Evolutionary conservation across 2,888 invertebrate genomes (phyloP), one percentile per base, ranked within the genome.

Genomic region (Aleiodes leptofemur): DNA sequence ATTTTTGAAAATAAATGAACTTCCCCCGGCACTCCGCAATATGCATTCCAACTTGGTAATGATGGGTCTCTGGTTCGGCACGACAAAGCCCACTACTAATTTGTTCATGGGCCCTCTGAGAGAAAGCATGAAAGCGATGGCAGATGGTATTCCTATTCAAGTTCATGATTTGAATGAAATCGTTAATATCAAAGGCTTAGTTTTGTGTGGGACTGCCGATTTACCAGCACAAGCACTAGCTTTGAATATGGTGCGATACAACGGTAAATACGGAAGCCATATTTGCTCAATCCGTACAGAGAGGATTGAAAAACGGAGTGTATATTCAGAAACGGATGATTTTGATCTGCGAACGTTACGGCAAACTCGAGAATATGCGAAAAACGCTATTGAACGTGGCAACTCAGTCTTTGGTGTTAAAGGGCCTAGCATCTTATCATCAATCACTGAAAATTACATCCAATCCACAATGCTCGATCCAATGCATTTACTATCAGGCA

Each of bases 201-300:
- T 75, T 11, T 5, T 77, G 2, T 51, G 53, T 29, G 56, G 71
- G 11, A 73, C 71, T 23, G 69, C 73, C 9, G 80, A 81, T 71
- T 79, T 79, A 0, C 70, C 68, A 7, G 77, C 78, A 6, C 59
- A 78, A 11, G 73, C 70, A 23, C 56, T 57, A 53, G 13, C 78
- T 1, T 29, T 80, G 8, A 73, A 76, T 34, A 80, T 82, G 76
- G 79, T 70, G 43, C 74, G 70, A 48, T 79, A 69, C 57, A 80
- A 80, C 31, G 80, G 79, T 11, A 57, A 13, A 3, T 72, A 70
- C 69, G 77, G 78, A 0, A 79, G 81, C 51, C 79, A 72, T 5
- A 77, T 74, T 31, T 81, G 81, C 50, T 48, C 68, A 11, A 73
- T 75, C 14, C 56, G 68, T 7, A 73, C 73, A 0, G 74, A 73